These are phyloP conservation scores for Tonatia bakeri DNA, from an alignment of 2,113 vertebrate genomes.

Conservation along the genomic window DNA sequence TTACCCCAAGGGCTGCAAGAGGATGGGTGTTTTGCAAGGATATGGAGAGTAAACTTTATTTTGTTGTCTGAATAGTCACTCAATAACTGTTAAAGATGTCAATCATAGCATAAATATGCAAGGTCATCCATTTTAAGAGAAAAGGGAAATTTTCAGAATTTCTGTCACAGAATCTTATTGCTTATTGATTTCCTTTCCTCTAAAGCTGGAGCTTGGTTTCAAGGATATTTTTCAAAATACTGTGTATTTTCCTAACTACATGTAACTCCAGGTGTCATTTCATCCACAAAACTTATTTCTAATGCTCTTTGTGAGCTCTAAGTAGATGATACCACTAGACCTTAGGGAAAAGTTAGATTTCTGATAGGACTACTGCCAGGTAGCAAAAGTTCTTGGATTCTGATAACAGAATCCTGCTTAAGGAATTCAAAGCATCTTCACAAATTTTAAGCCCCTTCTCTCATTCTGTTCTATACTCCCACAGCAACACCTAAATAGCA, in stretches of 20 bases:
- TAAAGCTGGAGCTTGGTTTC: neutral
- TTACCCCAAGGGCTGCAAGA: neutral
- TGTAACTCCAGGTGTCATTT: neutral
- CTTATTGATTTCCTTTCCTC: conserved; percentile 10
- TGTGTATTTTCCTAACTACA: neutral
- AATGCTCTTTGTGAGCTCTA: neutral
- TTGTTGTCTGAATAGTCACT: neutral
- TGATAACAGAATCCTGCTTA: neutral
- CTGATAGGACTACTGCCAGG: neutral
- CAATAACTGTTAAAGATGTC: neutral
- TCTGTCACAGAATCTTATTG: neutral
- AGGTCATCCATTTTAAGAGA: neutral
- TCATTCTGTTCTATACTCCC: neutral
- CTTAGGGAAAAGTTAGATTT: neutral
- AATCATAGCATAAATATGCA: neutral
- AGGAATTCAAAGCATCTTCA: neutral
- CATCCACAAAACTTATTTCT: conserved; percentile 8
- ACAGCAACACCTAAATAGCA: neutral
- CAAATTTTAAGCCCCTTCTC: neutral
- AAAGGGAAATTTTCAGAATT: neutral
- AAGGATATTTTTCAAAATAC: conserved; percentile 24
- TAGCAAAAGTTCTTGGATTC: neutral
- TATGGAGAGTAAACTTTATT: neutral
- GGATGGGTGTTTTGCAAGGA: neutral
- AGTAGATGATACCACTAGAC: neutral